A percentile compares a stretch with the other conserved stretches of the same genome.
Conservation (phyloP, 1,140 invertebrate species). For the Rhagoletis zephyria region DNA sequence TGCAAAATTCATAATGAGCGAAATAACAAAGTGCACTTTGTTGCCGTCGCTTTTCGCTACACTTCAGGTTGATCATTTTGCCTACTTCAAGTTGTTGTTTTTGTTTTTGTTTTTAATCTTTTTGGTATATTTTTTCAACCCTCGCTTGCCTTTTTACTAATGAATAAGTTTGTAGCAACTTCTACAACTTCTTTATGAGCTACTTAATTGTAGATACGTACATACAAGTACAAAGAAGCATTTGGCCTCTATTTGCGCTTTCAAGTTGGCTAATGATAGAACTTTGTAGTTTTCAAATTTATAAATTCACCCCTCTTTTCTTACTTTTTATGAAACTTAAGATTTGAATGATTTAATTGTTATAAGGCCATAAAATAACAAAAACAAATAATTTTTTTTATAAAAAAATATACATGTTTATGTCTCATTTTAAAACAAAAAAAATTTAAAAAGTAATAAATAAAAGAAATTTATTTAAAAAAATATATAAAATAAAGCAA, state of each 20-base stretch:
- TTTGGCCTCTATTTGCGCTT: not conserved
- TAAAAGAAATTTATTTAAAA: too few species aligned
- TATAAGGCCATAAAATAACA: too few species aligned
- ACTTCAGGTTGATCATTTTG: not conserved
- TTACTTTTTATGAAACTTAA: not conserved
- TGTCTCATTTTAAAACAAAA: too few species aligned
- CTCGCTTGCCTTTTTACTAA: not conserved
- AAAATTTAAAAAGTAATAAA: too few species aligned
- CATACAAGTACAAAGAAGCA: not conserved
- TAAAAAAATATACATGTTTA: too few species aligned
- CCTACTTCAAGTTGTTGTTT: not conserved
- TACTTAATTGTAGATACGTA: not conserved
- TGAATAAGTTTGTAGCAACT: conserved; percentile 21
- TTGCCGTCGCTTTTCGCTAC: not conserved
- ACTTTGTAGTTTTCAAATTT: not conserved
- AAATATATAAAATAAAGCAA: too few species aligned
- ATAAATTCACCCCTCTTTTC: not conserved
- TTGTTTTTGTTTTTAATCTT: not conserved
- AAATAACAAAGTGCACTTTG: conserved; percentile 21
- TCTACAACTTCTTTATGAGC: not conserved
- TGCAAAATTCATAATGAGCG: conserved; percentile 29
- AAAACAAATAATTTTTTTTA: too few species aligned
- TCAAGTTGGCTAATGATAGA: not conserved
- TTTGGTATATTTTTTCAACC: not conserved
- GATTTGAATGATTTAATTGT: not conserved